These are phyloP conservation scores for Ichneumon xanthorius DNA, from an alignment of 2,888 invertebrate species.

Conservation along the genomic window DNA sequence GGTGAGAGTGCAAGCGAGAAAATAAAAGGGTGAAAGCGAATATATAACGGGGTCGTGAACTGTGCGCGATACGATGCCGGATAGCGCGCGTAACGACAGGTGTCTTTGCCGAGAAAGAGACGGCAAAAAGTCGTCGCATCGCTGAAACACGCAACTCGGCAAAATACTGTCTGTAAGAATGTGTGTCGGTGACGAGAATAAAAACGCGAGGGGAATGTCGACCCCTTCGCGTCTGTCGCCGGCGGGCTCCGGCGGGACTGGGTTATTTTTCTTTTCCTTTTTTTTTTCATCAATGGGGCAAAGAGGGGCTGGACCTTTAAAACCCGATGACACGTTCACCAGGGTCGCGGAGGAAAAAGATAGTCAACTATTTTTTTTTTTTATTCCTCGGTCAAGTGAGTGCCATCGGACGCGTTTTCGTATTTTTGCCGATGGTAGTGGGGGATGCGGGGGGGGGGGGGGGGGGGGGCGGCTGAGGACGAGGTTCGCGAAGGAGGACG, in stretches of 20 bases:
- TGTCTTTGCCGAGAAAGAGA: constrained; percentile 46
- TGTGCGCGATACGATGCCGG: constrained; percentile 60
- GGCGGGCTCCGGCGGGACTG: constrained; percentile 36
- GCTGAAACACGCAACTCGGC: constrained; percentile 51
- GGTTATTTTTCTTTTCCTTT: constrained; percentile 14
- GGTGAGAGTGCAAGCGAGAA: constrained; percentile 42
- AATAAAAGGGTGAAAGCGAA: constrained; percentile 61
- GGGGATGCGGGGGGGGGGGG: not conserved
- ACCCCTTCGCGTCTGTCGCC: constrained; percentile 58
- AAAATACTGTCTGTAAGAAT: constrained; percentile 61
- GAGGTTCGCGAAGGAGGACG: not conserved
- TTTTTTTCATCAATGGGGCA: constrained; percentile 45
- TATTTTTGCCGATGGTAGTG: constrained; percentile 3
- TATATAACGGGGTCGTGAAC: constrained; percentile 63
- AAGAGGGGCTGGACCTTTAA: constrained; percentile 57
- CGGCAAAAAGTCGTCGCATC: constrained; percentile 26
- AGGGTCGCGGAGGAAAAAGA: constrained; percentile 51
- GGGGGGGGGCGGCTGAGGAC: not conserved
- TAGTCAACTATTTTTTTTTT: constrained; percentile 54
- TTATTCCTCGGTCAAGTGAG: constrained; percentile 39
- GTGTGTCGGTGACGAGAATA: constrained; percentile 54
- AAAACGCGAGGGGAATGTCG: constrained; percentile 63
- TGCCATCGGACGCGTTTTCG: constrained; percentile 19
- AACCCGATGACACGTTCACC: constrained; percentile 62
- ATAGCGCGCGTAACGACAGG: constrained; percentile 56